A percentile compares a stretch with the other conserved stretches of the same genome.
Conservation (phyloP, 2,797 vertebrate genomes). For the Odontamblyopus rebecca region DNA sequence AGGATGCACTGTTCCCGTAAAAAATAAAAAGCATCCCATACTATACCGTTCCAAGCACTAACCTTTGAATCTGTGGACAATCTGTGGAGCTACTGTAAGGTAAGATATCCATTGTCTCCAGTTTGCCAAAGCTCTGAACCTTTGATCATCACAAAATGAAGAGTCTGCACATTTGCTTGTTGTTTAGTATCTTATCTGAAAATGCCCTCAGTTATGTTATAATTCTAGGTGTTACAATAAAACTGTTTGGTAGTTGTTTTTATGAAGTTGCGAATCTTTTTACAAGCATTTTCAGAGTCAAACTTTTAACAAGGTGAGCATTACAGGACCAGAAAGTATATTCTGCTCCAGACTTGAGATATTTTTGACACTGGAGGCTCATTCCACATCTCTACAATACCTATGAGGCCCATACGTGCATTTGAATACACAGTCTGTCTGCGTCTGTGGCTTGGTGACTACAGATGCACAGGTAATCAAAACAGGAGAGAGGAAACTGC, state of each 20-base stretch:
- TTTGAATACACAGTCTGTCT: slow-evolving; percentile 24
- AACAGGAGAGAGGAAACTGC: slow-evolving; percentile 50
- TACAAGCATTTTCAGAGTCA: slow-evolving; percentile 5
- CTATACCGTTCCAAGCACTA: too few species aligned
- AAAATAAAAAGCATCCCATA: too few species aligned
- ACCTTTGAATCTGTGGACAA: too few species aligned
- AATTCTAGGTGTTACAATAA: slow-evolving; percentile 20
- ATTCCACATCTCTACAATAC: slow-evolving; percentile 24
- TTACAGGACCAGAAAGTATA: background rate
- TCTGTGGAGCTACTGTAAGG: too few species aligned
- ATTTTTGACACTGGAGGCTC: slow-evolving; percentile 12
- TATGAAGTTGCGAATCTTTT: slow-evolving; percentile 7
- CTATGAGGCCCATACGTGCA: slow-evolving; percentile 25
- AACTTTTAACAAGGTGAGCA: slow-evolving; percentile 12
- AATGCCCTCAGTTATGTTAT: slow-evolving; percentile 19
- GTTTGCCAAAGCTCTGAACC: background rate
- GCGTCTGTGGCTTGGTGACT: slow-evolving; percentile 34
- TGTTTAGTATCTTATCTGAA: background rate
- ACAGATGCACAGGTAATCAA: slow-evolving; percentile 64
- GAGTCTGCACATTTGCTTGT: background rate
- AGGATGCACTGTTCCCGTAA: too few species aligned
- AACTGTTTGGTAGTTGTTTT: slow-evolving; percentile 7
- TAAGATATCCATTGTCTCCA: too few species aligned
- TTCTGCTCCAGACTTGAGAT: slow-evolving; percentile 12
- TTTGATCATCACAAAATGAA: slow-evolving; percentile 15